Evolutionary conservation across 1,140 invertebrate species (phyloP).

Genomic region (Delia radicum): DNA sequence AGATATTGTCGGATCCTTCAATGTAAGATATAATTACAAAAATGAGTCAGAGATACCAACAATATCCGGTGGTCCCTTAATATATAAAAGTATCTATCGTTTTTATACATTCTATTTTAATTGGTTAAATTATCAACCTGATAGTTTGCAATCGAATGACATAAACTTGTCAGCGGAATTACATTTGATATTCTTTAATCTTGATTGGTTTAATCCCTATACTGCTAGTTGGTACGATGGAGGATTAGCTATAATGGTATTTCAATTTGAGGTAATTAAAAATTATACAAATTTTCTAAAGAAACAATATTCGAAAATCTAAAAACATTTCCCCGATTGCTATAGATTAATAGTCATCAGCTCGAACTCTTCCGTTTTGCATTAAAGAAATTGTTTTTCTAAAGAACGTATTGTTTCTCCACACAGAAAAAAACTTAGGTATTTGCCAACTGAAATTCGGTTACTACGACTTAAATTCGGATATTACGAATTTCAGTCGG

Average conservation of each 20-base stretch:
- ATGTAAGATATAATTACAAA: not conserved
- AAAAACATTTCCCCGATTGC: no score
- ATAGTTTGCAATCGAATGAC: not conserved
- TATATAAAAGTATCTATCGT: not conserved
- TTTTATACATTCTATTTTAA: not conserved
- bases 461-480: no score
- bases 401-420: no score
- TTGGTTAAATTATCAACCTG: not conserved
- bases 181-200: not conserved
- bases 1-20: not conserved
- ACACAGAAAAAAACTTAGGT: no score
- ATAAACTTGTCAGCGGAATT: not conserved
- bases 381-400: no score
- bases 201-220: not conserved
- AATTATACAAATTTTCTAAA: not conserved
- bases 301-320: no score
- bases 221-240: not conserved
- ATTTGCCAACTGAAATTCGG: no score
- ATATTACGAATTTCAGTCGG: no score
- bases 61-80: not conserved
- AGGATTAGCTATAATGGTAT: not conserved
- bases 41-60: not conserved
- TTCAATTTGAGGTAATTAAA: not conserved
- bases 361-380: no score
- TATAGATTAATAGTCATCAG: no score